Evolutionary conservation across 2,113 vertebrate species (phyloP).

Genomic region (Tauraco erythrolophus): DNA sequence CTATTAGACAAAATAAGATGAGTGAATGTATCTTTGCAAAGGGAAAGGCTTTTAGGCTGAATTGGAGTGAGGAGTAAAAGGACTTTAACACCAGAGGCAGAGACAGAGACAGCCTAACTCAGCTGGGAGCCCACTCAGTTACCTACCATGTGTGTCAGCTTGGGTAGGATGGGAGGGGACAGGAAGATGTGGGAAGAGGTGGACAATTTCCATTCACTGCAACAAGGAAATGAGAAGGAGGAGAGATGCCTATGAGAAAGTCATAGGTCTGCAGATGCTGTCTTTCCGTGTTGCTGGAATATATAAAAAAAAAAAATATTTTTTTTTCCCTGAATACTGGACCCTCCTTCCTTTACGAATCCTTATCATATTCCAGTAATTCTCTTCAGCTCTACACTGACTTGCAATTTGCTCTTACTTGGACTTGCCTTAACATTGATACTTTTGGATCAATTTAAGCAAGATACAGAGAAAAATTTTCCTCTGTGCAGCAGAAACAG

Average conservation of each 20-base stretch:
- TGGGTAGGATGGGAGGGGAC: not conserved
- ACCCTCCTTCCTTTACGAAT: not conserved
- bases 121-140: rapidly evolving
- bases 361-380: not conserved
- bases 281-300: not conserved
- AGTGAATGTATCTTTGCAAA: not conserved
- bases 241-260: not conserved
- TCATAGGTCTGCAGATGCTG: not conserved
- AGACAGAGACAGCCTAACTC: not conserved
- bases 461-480: not conserved
- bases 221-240: not conserved
- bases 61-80: rapidly evolving
- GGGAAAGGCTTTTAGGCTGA: not conserved
- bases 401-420: not conserved
- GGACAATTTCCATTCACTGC: not conserved
- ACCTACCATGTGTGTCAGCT: not conserved
- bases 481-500: not conserved
- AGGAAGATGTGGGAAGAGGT: not conserved
- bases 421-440: not conserved
- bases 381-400: not conserved
- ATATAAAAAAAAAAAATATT: not conserved
- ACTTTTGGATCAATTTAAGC: too few relatives aligned
- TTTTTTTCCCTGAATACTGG: not conserved
- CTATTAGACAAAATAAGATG: not conserved
- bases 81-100: not conserved